Base-by-base conservation (phyloP, 2,797 vertebrate species). In the Mus minutoides region DNA sequence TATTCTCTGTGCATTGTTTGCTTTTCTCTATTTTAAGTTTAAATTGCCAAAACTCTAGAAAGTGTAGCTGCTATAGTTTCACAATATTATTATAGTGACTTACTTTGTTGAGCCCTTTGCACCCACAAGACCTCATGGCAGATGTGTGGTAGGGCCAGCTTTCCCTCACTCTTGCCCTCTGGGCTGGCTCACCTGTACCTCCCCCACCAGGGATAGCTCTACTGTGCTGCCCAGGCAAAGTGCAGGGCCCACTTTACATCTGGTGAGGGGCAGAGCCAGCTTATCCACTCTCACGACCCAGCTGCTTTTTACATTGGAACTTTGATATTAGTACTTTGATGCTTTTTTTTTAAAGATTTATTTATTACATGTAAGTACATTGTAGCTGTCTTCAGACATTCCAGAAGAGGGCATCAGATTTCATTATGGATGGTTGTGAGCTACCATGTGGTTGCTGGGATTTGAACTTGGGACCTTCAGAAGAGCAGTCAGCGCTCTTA, bases 331-430 rank as follows among this genome's bases (percentile, higher is more conserved):
- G 12, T 89, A 78, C 94, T 97, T 96, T 83, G 78, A 0, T 95
- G 54, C n/a, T 37, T 97, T 97, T 98, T 24, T 97, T 77, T 91
- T 95, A 94, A 37, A 26, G n/a, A n/a, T n/a, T n/a, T n/a, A n/a
- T n/a, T n/a, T n/a, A n/a, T n/a, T n/a, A n/a, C n/a, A n/a, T n/a
- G n/a, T n/a, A n/a, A n/a, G n/a, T n/a, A n/a, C n/a, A n/a, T n/a
- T n/a, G n/a, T n/a, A n/a, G n/a, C n/a, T n/a, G n/a, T n/a, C n/a
- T n/a, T n/a, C n/a, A n/a, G n/a, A n/a, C n/a, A n/a, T n/a, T n/a
- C n/a, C n/a, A n/a, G n/a, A n/a, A n/a, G n/a, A n/a, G n/a, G n/a
- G n/a, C n/a, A n/a, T n/a, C n/a, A n/a, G n/a, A n/a, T n/a, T n/a
- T n/a, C n/a, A n/a, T n/a, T n/a, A n/a, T n/a, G n/a, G n/a, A n/a